These are phyloP conservation scores for Embidobia sp. DNA, from an alignment of 2,888 invertebrate genomes.

Conservation along the genomic window DNA sequence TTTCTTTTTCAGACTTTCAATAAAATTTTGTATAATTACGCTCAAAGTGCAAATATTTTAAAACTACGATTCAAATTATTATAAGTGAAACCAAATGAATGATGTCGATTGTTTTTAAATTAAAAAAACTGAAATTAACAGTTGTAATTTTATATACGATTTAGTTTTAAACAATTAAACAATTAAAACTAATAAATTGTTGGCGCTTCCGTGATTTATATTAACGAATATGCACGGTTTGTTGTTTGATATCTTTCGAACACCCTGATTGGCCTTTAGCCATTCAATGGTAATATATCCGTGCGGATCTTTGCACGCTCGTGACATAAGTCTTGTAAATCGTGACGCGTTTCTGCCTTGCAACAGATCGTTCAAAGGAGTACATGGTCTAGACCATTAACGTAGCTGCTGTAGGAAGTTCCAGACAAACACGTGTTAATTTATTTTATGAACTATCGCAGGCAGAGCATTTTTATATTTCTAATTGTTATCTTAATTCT, in stretches of 20 bases:
- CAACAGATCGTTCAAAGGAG: slow-evolving; percentile 56
- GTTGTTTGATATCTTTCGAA: slow-evolving; percentile 52
- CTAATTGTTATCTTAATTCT: slow-evolving; percentile 53
- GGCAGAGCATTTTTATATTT: slow-evolving; percentile 31
- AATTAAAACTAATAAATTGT: slow-evolving; percentile 24
- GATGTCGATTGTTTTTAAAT: no score
- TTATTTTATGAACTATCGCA: slow-evolving; percentile 42
- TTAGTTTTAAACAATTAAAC: no score
- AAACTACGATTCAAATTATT: no score
- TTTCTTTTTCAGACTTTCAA: no score
- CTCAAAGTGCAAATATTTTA: no score
- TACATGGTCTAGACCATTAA: slow-evolving; percentile 58
- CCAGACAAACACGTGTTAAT: slow-evolving; percentile 53
- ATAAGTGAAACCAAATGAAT: no score
- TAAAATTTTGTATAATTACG: no score
- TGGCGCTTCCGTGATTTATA: slow-evolving; percentile 49
- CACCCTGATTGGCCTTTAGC: slow-evolving; percentile 62
- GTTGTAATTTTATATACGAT: no score
- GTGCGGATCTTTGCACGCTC: slow-evolving; percentile 61
- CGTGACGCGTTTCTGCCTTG: slow-evolving; percentile 61
- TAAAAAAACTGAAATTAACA: no score
- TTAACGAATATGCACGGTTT: slow-evolving; percentile 56
- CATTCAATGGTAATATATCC: slow-evolving; percentile 65
- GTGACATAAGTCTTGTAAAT: slow-evolving; percentile 62
- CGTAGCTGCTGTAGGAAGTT: slow-evolving; percentile 46